Evolutionary conservation across 2,113 vertebrate species (phyloP), one percentile per base, ranked within the genome.

Genomic region (Jaculus jaculus): DNA sequence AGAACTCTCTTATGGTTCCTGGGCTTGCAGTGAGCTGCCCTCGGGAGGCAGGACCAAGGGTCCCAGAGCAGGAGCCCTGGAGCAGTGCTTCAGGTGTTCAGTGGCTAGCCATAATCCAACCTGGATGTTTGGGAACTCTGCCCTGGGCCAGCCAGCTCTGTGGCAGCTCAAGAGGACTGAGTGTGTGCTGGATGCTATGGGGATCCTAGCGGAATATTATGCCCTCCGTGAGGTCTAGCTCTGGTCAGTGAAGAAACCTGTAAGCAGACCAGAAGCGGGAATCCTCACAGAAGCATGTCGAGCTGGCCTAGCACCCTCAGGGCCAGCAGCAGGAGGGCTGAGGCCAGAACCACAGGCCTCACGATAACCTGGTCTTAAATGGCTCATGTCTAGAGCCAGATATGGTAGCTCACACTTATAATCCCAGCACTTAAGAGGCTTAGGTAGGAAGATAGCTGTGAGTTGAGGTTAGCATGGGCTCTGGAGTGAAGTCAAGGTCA

Each of bases 261-360:
- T 5, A 1, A 69, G 39, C 17, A 16, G 77, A 17, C 7, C 2
- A 18, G 61, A 42, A 54, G 63, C 21, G 10, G 34, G n/a, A 42
- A 7, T 8, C 28, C 9, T 4, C 24, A 7, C 0, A 0, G 42
- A 28, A 9, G 20, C 0, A 0, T 12, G 23, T 21, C 12, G 6
- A 5, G 30, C 51, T 10, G 26, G 86, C 32, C 37, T 17, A 13
- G 66, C 34, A 7, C 42, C 2, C 16, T 32, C 0, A 0, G 0
- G 30, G 58, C 77, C 54, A 20, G 65, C 32, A 17, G 86, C 13
- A 54, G 58, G 42, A 13, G 6, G 69, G 23, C 42, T 4, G 2
- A 24, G 32, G 61, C 42, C 20, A 11, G 30, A 61, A 13, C 18
- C 2, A 0, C 73, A 4, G 11, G 5, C 42, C 42, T 47, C 42